Conservation (phyloP, 2,797 vertebrate genomes). For the Coregonus ussuriensis region DNA sequence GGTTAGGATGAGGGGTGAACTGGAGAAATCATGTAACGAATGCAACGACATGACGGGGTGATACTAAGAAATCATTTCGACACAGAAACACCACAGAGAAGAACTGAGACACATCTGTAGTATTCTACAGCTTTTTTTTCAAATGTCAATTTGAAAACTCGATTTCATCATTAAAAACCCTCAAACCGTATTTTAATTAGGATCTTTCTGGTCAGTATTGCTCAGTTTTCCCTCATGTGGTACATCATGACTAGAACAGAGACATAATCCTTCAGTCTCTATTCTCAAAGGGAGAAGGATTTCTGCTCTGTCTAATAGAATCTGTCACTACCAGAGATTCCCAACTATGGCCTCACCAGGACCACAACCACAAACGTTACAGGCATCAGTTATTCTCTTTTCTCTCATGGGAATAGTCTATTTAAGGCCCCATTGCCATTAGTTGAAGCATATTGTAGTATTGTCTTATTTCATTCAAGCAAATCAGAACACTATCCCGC, state of each 20-base stretch:
- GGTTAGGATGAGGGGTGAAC: constrained; percentile 63
- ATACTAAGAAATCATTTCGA: constrained; percentile 59
- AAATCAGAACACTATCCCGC: no score
- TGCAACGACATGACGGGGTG: constrained; percentile 49
- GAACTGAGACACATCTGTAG: neutral
- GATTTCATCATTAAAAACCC: neutral
- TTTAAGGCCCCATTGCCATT: constrained; percentile 68
- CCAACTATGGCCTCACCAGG: constrained; percentile 69
- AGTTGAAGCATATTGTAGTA: neutral
- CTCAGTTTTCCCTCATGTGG: constrained; percentile 21
- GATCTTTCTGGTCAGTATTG: neutral
- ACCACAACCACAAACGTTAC: constrained; percentile 51
- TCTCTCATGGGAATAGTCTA: constrained; percentile 61
- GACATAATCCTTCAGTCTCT: constrained; percentile 58
- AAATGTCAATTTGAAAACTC: neutral
- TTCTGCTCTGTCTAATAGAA: constrained; percentile 67
- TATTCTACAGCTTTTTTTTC: neutral
- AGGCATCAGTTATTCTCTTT: constrained; percentile 69
- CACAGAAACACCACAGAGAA: constrained; percentile 50
- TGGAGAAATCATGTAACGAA: constrained; percentile 63
- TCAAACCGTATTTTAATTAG: neutral
- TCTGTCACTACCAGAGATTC: constrained; percentile 70
- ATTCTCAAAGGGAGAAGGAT: constrained; percentile 52
- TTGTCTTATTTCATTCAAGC: neutral
- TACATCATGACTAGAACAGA: constrained; percentile 71